Evolutionary conservation across 2,113 vertebrate species (phyloP).

Genomic region (Chionodraco myersi): DNA sequence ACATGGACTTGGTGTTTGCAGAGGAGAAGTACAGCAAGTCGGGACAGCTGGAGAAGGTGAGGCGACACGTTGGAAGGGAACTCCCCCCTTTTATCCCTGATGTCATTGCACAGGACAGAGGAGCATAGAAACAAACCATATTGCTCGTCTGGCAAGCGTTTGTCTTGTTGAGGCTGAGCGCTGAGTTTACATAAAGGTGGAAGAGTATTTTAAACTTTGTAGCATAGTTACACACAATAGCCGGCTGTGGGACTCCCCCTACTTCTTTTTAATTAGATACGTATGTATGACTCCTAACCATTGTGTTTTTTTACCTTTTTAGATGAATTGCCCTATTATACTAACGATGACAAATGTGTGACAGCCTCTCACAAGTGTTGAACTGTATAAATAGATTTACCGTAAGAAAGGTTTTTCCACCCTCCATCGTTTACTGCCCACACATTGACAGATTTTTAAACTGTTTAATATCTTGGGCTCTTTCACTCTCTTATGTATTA

Average conservation of each 20-base stretch:
- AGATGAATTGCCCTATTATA: conserved; percentile 2
- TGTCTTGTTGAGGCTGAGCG: conserved; percentile 18
- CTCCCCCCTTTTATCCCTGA: conserved; percentile 36
- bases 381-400: background rate
- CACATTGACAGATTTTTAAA: background rate
- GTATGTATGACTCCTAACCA: background rate
- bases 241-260: background rate
- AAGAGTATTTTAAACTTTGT: conserved; percentile 19
- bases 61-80: conserved; percentile 57
- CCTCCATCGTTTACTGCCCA: background rate
- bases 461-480: background rate
- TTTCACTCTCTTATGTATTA: conserved; percentile 1
- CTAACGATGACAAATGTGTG: background rate
- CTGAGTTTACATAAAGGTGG: conserved; percentile 45
- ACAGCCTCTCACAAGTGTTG: background rate
- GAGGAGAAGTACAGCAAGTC: conserved; percentile 97
- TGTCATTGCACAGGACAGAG: conserved; percentile 57
- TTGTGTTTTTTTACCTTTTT: background rate
- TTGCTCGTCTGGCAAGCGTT: conserved; percentile 61
- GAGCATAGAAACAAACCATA: conserved; percentile 64
- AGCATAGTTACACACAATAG: conserved; percentile 11
- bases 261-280: conserved; percentile 19
- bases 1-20: conserved; percentile 98
- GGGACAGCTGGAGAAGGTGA: conserved; percentile 98
- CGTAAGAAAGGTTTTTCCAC: background rate